These are phyloP conservation scores for Drosophila maculinotata DNA, from an alignment of 2,888 invertebrate species.

Conservation along the genomic window DNA sequence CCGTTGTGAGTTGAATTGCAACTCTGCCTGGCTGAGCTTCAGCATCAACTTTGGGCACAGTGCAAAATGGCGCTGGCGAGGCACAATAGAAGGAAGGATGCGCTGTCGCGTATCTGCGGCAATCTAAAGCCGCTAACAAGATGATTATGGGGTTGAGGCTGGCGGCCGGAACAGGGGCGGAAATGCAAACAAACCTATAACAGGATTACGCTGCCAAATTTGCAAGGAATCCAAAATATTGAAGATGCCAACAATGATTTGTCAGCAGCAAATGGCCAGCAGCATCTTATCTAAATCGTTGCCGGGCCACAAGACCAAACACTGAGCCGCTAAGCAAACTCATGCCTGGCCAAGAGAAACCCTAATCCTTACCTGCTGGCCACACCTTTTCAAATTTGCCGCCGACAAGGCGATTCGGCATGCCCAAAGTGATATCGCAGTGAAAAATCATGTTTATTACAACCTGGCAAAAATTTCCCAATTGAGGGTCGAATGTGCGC, in stretches of 20 bases:
- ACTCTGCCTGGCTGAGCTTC: constrained; percentile 30
- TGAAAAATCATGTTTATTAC: constrained; percentile 82
- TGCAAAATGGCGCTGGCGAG: constrained; percentile 67
- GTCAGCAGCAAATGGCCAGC: constrained; percentile 76
- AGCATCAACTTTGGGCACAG: constrained; percentile 10
- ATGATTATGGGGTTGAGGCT: constrained; percentile 67
- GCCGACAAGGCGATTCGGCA: constrained; percentile 74
- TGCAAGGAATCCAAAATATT: constrained; percentile 67
- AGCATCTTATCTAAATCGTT: constrained; percentile 76
- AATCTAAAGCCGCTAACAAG: constrained; percentile 76
- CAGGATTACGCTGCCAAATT: constrained; percentile 70
- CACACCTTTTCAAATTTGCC: constrained; percentile 68
- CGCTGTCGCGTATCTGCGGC: constrained; percentile 55
- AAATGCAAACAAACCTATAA: constrained; percentile 74
- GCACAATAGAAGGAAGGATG: constrained; percentile 43
- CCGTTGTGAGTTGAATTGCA: constrained; percentile 24
- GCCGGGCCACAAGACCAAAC: constrained; percentile 34
- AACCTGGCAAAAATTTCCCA: constrained; percentile 80
- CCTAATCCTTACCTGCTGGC: constrained; percentile 42
- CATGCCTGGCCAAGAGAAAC: constrained; percentile 16
- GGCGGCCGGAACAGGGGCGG: constrained; percentile 77
- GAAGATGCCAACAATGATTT: constrained; percentile 69
- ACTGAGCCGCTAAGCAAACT: constrained; percentile 37
- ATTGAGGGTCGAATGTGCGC: constrained; percentile 50
- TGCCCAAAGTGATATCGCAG: constrained; percentile 65